phyloP scores from a whole-genome alignment of 2,888 invertebrate species.

The Mythimna loreyi region DNA sequence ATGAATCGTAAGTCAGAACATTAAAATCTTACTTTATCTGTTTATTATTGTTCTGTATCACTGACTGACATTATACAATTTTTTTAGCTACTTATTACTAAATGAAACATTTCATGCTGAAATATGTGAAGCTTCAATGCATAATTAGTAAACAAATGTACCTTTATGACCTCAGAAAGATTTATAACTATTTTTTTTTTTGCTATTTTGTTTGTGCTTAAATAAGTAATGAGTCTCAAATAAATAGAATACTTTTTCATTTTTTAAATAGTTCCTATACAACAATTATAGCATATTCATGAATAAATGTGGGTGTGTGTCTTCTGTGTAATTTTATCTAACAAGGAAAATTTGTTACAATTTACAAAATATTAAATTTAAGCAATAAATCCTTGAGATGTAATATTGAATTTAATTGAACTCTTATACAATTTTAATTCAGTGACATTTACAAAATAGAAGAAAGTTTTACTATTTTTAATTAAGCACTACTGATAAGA shows the following conservation, averaged over 20 bases:
- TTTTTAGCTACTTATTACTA: background rate
- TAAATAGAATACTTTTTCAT: no score
- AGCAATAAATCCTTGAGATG: background rate
- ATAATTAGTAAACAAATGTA: no score
- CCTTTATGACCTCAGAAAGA: no score
- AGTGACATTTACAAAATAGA: background rate
- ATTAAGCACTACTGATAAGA: background rate
- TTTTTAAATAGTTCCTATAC: no score
- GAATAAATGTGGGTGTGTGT: background rate
- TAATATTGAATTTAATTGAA: background rate
- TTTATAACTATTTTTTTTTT: no score
- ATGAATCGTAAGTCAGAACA: no score
- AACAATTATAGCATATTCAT: background rate
- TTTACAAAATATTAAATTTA: conserved; percentile 1
- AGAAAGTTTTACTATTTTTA: background rate
- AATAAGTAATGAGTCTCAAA: no score
- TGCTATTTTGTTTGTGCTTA: no score
- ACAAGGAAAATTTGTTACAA: conserved; percentile 22
- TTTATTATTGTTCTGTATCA: no score
- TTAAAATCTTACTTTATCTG: no score
- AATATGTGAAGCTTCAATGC: no score
- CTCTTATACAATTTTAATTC: background rate
- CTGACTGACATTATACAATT: no score
- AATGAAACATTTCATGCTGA: background rate
- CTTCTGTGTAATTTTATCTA: background rate